Evolutionary conservation across 2,797 vertebrate genomes (phyloP), one percentile per base, ranked within the genome.

Genomic region (Alectoris magna): DNA sequence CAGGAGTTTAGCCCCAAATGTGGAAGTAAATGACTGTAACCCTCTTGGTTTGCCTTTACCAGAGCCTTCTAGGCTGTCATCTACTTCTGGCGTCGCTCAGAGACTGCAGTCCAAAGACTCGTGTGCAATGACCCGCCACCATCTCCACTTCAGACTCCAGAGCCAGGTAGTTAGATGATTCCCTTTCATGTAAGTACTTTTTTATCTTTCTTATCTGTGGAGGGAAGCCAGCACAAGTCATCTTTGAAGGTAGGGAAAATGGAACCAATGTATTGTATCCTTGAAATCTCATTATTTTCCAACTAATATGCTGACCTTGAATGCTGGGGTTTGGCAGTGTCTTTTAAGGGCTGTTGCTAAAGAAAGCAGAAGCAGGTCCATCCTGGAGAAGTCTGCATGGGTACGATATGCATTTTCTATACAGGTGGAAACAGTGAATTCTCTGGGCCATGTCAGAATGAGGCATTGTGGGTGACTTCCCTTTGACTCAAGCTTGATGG

Each of bases 231-330:
- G 75, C 72, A 91, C 89, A 71, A 75, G 51, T 24, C 49, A 64
- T 82, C 74, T 94, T 84, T 82, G 88, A 90, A 94, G 68, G 77
- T 43, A 91, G 74, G 62, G 77, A 64, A 77, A 95, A 76, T 14
- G 49, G 66, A 96, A 84, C 88, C 93, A 90, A 49, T 2, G 1
- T 90, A 91, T 80, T 76, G 43, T 90, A 82, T 94, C 90, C 72
- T 84, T 88, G 84, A 95, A 82, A 87, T 93, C 91, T 95, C 87
- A 91, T 96, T 81, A 91, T 94, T 95, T 95, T 86, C 76, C 38
- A 22, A 46, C 70, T 70, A 91, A 81, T 81, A 74, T 51, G 58
- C 83, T 92, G 89, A 90, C 92, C 91, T 92, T 71, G 74, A 85
- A 55, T 91, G 83, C 66, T 59, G 68, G 58, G 49, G 34, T 73